Percentiles rank a stretch among this genome's conserved stretches.
Conservation (phyloP, 2,113 vertebrate genomes). For the Cyrtonyx montezumae region DNA sequence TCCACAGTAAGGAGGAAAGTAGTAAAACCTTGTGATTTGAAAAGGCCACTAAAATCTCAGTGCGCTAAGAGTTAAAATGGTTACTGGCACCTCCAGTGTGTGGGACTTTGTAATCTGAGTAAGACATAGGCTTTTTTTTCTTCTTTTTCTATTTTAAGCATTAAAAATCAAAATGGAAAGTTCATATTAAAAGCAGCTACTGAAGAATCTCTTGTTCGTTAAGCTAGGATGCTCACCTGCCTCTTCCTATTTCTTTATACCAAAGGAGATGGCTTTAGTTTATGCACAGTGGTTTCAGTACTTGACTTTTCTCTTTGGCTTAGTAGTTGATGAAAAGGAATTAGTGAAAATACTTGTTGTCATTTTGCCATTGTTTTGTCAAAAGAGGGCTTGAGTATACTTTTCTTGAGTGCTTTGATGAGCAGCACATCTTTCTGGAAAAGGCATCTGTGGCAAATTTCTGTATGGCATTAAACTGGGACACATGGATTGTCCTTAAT, state of each 20-base stretch:
- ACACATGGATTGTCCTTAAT: conserved; percentile 59
- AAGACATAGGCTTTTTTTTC: not conserved
- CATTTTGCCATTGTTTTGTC: conserved; percentile 46
- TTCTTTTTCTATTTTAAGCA: not conserved
- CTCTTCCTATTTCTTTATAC: conserved; percentile 42
- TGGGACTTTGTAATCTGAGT: not conserved
- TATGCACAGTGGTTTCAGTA: not conserved
- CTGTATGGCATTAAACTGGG: conserved; percentile 44
- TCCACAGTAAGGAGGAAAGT: not conserved
- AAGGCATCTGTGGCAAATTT: conserved; percentile 43
- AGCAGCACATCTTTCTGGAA: conserved; percentile 36
- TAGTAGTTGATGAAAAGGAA: conserved; percentile 38
- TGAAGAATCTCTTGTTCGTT: not conserved
- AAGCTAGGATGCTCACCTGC: not conserved
- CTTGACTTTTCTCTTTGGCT: conserved; percentile 25
- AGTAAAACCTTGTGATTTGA: not conserved
- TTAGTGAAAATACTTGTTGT: conserved; percentile 55
- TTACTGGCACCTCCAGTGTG: not conserved
- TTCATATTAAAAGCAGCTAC: not conserved
- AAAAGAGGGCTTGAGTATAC: conserved; percentile 33
- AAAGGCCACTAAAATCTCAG: not conserved
- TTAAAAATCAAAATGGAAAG: not conserved
- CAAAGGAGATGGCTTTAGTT: not conserved
- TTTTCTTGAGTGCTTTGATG: conserved; percentile 22
- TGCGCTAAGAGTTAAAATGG: not conserved